These are phyloP conservation scores for Anguilla pacifica DNA, from an alignment of 2,797 vertebrate species.

Conservation along the genomic window DNA sequence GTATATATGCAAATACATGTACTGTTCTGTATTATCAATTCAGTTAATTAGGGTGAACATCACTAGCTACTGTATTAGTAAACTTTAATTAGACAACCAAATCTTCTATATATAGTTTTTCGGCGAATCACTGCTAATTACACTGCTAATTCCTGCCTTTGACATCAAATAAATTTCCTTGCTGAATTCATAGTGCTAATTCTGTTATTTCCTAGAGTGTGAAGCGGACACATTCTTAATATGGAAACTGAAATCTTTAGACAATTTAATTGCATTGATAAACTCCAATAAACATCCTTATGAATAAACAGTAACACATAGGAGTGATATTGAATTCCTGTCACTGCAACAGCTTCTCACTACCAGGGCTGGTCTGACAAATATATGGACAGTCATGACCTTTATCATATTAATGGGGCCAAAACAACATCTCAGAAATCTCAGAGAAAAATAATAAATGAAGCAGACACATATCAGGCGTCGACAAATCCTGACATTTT, in stretches of 20 bases:
- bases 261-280: not conserved
- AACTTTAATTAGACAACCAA: not conserved
- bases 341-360: not conserved
- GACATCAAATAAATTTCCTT: not conserved
- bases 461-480: not conserved
- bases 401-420: slow-evolving; percentile 11
- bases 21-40: not conserved
- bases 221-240: not conserved
- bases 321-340: not conserved
- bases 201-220: not conserved
- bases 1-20: not conserved
- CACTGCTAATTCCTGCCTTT: not conserved
- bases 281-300: not conserved
- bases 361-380: not conserved
- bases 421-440: not conserved
- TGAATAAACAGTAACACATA: not conserved
- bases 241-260: not conserved
- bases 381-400: not conserved
- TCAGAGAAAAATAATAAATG: not conserved
- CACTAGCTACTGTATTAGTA: not conserved
- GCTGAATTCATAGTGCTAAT: not conserved
- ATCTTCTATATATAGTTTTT: not conserved
- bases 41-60: not conserved
- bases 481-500: slow-evolving; percentile 5
- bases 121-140: not conserved